Evolutionary conservation across 2,888 invertebrate species (phyloP).

Genomic region (Psylliodes chrysocephalus): DNA sequence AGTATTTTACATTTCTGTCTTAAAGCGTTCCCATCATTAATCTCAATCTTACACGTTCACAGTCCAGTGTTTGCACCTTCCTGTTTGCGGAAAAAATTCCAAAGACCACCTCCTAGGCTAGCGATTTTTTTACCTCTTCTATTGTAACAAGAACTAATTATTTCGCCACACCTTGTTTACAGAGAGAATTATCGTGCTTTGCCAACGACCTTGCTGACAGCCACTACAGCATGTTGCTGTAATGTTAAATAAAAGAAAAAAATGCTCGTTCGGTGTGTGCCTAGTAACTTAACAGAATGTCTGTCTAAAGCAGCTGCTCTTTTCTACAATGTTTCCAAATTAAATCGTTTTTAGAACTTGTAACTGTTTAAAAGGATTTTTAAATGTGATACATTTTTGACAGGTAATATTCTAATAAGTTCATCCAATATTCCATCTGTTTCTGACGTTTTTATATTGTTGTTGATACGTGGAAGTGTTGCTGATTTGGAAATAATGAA

Average conservation of each 20-base stretch:
- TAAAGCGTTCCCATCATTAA: not conserved
- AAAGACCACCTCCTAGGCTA: slow-evolving; percentile 20
- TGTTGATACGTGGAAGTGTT: too few species aligned
- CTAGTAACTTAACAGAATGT: not conserved
- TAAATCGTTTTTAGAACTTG: too few species aligned
- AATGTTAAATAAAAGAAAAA: slow-evolving; percentile 15
- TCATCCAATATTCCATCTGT: too few species aligned
- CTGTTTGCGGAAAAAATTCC: slow-evolving; percentile 16
- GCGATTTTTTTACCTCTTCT: slow-evolving; percentile 1
- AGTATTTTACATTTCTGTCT: too few species aligned
- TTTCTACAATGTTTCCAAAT: too few species aligned
- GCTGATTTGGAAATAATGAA: too few species aligned
- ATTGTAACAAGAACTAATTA: slow-evolving; percentile 31
- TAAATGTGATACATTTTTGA: too few species aligned
- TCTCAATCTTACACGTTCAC: not conserved
- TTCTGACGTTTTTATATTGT: too few species aligned
- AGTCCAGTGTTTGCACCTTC: slow-evolving; percentile 4
- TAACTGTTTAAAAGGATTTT: too few species aligned
- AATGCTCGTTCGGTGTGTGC: not conserved
- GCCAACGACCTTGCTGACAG: slow-evolving; percentile 20
- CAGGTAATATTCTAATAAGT: too few species aligned
- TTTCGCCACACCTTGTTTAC: slow-evolving; percentile 37
- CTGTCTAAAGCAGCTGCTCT: slow-evolving; percentile 3
- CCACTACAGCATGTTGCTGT: slow-evolving; percentile 11
- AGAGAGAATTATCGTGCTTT: slow-evolving; percentile 31